Percentiles rank a stretch among this genome's conserved stretches.
phyloP scores from a whole-genome alignment of 2,888 invertebrate genomes.

The Nowickia ferox region DNA sequence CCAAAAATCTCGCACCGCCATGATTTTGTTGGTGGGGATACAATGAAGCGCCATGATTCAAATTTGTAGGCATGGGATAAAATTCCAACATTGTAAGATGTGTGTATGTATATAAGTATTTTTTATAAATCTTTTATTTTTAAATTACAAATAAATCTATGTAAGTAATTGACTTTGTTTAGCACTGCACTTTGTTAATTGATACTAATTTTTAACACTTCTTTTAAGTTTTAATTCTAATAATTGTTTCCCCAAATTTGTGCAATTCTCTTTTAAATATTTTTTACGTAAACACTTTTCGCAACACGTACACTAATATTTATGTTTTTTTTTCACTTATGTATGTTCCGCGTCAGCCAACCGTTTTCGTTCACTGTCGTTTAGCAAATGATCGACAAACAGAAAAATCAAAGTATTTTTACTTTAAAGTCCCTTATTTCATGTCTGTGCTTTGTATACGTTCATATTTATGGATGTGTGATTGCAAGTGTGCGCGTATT shows the following conservation, averaged over 20 bases:
- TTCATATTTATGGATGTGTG: constrained; percentile 58
- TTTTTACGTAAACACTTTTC: constrained; percentile 34
- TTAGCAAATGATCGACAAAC: constrained; percentile 82
- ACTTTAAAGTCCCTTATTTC: constrained; percentile 69
- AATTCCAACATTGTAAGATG: constrained; percentile 81
- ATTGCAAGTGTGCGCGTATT: constrained; percentile 61
- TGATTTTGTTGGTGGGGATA: constrained; percentile 76
- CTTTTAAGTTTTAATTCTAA: background rate
- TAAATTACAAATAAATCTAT: background rate
- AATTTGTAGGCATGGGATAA: constrained; percentile 82
- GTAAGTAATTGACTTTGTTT: constrained; percentile 38
- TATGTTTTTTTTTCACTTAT: constrained; percentile 14
- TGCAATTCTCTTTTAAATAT: background rate
- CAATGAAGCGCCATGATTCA: constrained; percentile 80
- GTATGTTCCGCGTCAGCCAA: constrained; percentile 73
- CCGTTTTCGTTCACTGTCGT: constrained; percentile 81
- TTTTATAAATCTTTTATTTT: constrained; percentile 24
- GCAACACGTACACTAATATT: constrained; percentile 4
- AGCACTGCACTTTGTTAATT: constrained; percentile 16
- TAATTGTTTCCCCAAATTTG: background rate
- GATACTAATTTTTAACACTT: background rate
- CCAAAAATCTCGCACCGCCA: constrained; percentile 80
- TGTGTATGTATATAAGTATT: background rate
- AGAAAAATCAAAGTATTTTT: constrained; percentile 80
- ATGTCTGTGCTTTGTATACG: background rate